phyloP scores from a whole-genome alignment of 2,797 vertebrate genomes.

The Cryptoprocta ferox region DNA sequence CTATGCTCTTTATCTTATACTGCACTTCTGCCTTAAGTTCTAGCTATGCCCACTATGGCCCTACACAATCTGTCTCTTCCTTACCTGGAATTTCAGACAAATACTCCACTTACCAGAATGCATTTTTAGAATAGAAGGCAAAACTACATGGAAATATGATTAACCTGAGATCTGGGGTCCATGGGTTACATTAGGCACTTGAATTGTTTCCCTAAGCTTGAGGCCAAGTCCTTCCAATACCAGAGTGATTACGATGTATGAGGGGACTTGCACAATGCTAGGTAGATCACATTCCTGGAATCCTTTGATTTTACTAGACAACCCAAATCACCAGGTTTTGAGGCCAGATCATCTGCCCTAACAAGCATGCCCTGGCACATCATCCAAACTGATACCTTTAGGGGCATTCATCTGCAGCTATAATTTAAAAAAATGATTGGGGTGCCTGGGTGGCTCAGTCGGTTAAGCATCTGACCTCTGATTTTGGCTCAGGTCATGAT shows the following conservation, averaged over 20 bases:
- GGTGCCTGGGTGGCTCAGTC: no score
- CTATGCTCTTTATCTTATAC: neutral
- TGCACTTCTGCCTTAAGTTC: slow-evolving; percentile 2
- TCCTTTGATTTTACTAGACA: neutral
- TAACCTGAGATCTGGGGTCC: neutral
- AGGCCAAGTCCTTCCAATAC: neutral
- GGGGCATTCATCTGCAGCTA: neutral
- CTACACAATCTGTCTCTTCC: neutral
- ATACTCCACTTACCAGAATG: neutral
- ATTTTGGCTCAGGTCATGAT: no score
- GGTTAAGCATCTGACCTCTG: no score
- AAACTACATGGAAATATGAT: slow-evolving; percentile 12
- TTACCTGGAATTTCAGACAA: neutral
- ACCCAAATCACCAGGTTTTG: neutral
- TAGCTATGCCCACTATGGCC: neutral
- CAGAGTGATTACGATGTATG: neutral
- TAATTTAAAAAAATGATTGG: neutral
- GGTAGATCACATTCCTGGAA: neutral
- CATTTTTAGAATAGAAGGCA: slow-evolving; percentile 37
- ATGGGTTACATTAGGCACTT: neutral
- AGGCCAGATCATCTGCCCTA: neutral
- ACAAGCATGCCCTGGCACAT: neutral
- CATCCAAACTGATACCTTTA: neutral
- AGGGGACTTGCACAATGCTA: neutral
- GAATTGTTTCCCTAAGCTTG: slow-evolving; percentile 9